Percentiles rank a stretch among this genome's conserved stretches.
Evolutionary conservation across 2,797 vertebrate genomes (phyloP).

Genomic region (Nannoperca obscura): DNA sequence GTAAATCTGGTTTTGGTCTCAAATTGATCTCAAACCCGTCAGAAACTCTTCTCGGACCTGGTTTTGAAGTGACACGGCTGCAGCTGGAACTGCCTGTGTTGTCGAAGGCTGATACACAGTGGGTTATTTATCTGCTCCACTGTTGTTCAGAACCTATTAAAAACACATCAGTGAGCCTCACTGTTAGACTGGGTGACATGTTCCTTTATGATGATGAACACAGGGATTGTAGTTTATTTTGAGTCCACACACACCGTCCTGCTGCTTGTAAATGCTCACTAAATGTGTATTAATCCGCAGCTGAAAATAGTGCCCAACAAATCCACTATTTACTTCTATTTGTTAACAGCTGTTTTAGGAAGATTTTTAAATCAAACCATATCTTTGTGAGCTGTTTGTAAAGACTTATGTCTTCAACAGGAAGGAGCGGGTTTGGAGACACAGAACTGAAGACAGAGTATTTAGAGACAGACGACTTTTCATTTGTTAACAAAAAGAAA

Average conservation of each 20-base stretch:
- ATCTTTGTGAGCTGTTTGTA: background rate
- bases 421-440: background rate
- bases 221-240: background rate
- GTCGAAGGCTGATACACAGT: background rate
- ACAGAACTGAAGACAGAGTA: background rate
- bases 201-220: constrained; percentile 1
- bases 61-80: background rate
- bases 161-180: background rate
- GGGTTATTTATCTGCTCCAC: background rate
- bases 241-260: background rate
- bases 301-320: background rate
- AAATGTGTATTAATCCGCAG: background rate
- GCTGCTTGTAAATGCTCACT: background rate
- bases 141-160: background rate
- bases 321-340: background rate
- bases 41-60: background rate
- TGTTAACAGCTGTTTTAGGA: background rate
- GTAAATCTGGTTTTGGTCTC: constrained; percentile 7
- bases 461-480: background rate
- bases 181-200: background rate
- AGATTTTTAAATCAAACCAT: background rate
- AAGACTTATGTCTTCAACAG: background rate
- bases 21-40: background rate
- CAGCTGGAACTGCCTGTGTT: background rate
- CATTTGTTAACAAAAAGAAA: constrained; percentile 6